Conservation (phyloP, 2,888 invertebrate genomes). For the Lepidocyrtoides sp. region DNA sequence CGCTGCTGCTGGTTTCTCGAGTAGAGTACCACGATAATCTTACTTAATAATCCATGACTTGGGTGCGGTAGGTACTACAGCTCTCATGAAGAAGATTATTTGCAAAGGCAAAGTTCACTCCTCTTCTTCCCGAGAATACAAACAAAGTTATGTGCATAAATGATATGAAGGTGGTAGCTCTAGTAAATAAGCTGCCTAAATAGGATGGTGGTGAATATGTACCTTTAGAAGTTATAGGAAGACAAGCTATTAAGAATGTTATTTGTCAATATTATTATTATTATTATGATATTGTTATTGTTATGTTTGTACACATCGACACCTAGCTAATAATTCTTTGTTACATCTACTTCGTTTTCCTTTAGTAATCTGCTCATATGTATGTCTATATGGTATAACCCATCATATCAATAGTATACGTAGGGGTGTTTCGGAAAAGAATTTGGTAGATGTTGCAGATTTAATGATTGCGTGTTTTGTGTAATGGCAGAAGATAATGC, state of each 20-base stretch:
- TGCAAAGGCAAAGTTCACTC: not conserved
- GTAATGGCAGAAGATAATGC: not conserved
- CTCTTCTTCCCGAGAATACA: not conserved
- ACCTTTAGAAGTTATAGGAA: not conserved
- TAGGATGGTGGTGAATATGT: not conserved
- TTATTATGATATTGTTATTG: no score
- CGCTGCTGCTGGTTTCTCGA: not conserved
- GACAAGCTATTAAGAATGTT: not conserved
- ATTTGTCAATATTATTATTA: not conserved
- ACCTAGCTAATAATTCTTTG: not conserved
- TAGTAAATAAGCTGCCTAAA: no score
- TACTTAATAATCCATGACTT: slow-evolving; percentile 56
- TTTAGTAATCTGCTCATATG: not conserved
- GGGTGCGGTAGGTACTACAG: not conserved
- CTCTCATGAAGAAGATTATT: slow-evolving; percentile 46
- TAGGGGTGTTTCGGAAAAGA: not conserved
- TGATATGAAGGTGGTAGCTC: not conserved
- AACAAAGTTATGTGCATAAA: not conserved
- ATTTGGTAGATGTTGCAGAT: slow-evolving; percentile 30
- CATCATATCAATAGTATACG: not conserved
- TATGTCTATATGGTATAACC: no score
- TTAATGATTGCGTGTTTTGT: not conserved
- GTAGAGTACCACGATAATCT: slow-evolving; percentile 24
- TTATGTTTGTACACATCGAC: not conserved
- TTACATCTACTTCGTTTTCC: not conserved